These are phyloP conservation scores for Brachystomella parvula DNA, from an alignment of 1,140 invertebrate species.

Conservation along the genomic window DNA sequence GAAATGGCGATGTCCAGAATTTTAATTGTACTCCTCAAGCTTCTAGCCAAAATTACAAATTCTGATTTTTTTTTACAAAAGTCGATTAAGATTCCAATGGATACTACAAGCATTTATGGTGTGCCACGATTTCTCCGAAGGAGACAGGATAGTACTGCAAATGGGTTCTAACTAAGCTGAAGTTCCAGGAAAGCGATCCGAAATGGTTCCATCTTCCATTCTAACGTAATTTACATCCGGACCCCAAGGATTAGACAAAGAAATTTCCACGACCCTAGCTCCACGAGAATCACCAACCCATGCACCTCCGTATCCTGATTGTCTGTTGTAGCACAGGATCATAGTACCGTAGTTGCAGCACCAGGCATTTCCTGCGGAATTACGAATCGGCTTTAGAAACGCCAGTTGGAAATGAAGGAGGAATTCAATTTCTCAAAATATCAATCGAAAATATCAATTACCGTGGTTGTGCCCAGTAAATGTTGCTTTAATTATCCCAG, in stretches of 20 bases:
- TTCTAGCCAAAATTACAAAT: too few relatives aligned
- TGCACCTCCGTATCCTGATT: conserved; percentile 29
- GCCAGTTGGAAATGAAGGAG: background rate
- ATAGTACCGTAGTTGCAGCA: conserved; percentile 27
- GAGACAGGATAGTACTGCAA: too few relatives aligned
- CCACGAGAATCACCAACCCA: conserved; percentile 28
- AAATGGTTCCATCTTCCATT: conserved; percentile 26
- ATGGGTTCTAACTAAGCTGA: too few relatives aligned
- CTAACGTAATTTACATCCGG: conserved; percentile 18
- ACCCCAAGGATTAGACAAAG: conserved; percentile 11
- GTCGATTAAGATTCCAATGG: too few relatives aligned
- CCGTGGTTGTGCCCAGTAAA: conserved; percentile 24
- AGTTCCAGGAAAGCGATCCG: conserved; percentile 23
- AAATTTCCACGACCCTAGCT: conserved; percentile 12
- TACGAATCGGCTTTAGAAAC: background rate
- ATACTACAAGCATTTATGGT: too few relatives aligned
- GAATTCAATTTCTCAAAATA: background rate
- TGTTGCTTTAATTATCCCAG: conserved; percentile 8
- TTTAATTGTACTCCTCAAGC: too few relatives aligned
- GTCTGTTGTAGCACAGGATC: conserved; percentile 28
- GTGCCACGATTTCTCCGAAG: too few relatives aligned
- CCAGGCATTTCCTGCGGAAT: conserved; percentile 27
- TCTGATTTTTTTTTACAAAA: too few relatives aligned
- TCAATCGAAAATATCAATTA: background rate
- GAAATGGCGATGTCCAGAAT: too few relatives aligned